These are phyloP conservation scores for Phortica magna DNA, from an alignment of 2,888 invertebrate species.

Conservation along the genomic window DNA sequence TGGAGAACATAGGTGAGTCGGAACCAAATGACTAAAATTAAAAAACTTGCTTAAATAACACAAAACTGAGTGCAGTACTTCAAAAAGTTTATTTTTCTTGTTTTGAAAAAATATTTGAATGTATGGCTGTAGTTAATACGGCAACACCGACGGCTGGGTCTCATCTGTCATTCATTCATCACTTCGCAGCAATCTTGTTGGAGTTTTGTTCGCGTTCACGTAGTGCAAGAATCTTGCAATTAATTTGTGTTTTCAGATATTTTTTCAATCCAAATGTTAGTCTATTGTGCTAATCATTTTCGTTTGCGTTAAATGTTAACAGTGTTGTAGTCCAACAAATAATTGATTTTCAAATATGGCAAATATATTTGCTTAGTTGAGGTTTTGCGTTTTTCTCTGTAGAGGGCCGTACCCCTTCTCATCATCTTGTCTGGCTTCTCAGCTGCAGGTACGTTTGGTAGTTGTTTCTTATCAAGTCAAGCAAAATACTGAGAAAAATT, in stretches of 20 bases:
- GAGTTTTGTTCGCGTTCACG: slow-evolving; percentile 19
- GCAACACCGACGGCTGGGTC: neutral
- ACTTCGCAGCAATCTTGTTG: slow-evolving; percentile 28
- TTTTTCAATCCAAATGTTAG: neutral
- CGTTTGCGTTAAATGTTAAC: neutral
- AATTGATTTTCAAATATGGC: slow-evolving; percentile 4
- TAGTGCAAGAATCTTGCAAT: slow-evolving; percentile 13
- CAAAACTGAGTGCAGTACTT: too few species aligned
- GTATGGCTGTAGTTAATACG: neutral
- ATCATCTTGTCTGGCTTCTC: slow-evolving; percentile 22
- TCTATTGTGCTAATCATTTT: neutral
- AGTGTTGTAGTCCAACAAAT: neutral
- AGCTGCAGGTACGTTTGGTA: slow-evolving; percentile 23
- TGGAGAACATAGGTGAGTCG: too few species aligned
- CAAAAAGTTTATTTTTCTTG: too few species aligned
- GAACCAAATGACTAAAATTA: too few species aligned
- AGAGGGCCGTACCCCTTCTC: neutral
- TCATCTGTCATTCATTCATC: slow-evolving; percentile 24
- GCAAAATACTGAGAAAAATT: slow-evolving; percentile 17
- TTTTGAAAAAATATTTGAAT: too few species aligned
- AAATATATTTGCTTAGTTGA: slow-evolving; percentile 45
- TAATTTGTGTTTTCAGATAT: slow-evolving; percentile 4
- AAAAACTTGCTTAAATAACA: too few species aligned
- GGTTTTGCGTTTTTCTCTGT: slow-evolving; percentile 48
- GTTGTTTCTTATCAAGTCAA: slow-evolving; percentile 21